Percentiles rank a stretch among this genome's conserved stretches.
These are phyloP conservation scores for Lithophane ornitopus DNA, from an alignment of 2,888 invertebrate genomes.

Conservation along the genomic window DNA sequence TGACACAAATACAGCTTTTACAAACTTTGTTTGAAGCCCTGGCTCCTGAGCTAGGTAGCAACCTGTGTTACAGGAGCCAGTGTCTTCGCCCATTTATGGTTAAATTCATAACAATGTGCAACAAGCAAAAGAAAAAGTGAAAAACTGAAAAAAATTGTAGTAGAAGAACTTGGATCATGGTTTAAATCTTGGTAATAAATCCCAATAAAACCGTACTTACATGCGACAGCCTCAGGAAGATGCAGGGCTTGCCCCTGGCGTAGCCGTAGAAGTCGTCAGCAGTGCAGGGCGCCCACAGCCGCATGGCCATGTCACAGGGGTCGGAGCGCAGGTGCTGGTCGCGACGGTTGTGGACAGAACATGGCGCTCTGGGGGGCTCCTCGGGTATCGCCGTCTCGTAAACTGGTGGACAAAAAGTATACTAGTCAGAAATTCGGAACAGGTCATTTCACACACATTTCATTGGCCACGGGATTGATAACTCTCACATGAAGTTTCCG, in stretches of 20 bases:
- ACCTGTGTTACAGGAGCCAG: too few relatives aligned
- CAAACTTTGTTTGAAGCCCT: too few relatives aligned
- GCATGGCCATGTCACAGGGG: slow-evolving; percentile 82
- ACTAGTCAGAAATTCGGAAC: background rate
- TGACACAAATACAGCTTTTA: too few relatives aligned
- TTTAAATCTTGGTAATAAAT: background rate
- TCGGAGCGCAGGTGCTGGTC: slow-evolving; percentile 80
- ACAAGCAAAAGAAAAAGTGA: too few relatives aligned
- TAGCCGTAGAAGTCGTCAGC: slow-evolving; percentile 93
- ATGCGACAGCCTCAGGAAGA: slow-evolving; percentile 94
- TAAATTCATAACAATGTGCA: too few relatives aligned
- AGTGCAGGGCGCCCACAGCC: slow-evolving; percentile 90
- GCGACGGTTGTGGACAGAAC: slow-evolving; percentile 79
- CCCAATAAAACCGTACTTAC: slow-evolving; percentile 74
- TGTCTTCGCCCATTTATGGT: too few relatives aligned
- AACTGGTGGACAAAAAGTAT: slow-evolving; percentile 65
- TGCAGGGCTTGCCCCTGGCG: slow-evolving; percentile 93
- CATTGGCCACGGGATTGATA: background rate
- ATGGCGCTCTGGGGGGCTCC: slow-evolving; percentile 85
- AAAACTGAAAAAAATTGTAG: too few relatives aligned
- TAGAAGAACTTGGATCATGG: background rate
- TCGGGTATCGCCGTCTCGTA: slow-evolving; percentile 86
- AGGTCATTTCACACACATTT: background rate
- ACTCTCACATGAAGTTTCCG: background rate
- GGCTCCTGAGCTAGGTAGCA: too few relatives aligned